phyloP scores from a whole-genome alignment of 2,797 vertebrate genomes.

The Lithobates sylvaticus region DNA sequence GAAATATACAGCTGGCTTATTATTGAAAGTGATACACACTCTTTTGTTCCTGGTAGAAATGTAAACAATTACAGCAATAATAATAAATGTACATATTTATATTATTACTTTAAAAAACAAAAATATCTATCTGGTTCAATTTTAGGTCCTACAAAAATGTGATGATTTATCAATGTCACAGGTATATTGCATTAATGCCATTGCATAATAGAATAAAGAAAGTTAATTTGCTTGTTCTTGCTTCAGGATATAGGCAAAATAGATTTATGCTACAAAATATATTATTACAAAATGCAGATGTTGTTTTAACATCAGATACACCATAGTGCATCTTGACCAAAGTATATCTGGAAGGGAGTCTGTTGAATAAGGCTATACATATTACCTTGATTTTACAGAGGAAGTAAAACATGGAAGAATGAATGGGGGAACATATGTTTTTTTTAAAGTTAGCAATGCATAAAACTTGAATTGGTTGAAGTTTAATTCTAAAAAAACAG shows the following conservation, averaged over 20 bases:
- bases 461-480: not conserved
- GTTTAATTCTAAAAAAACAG: not conserved
- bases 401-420: slow-evolving; percentile 74
- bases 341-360: not conserved
- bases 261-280: slow-evolving; percentile 43
- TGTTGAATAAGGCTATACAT: not conserved
- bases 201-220: slow-evolving; percentile 54
- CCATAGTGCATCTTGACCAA: not conserved
- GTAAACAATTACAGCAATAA: slow-evolving; percentile 13
- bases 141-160: slow-evolving; percentile 4
- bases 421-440: not conserved
- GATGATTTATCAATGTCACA: slow-evolving; percentile 59
- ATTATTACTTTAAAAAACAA: not conserved
- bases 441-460: not conserved
- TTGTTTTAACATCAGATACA: slow-evolving; percentile 10
- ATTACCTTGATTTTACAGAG: not conserved
- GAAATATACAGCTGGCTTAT: not conserved
- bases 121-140: slow-evolving; percentile 35
- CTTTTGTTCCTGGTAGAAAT: slow-evolving; percentile 2
- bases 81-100: slow-evolving; percentile 41
- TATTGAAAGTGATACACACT: slow-evolving; percentile 7
- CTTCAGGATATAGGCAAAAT: slow-evolving; percentile 48
- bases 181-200: slow-evolving; percentile 46
- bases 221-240: slow-evolving; percentile 56
- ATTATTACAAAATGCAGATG: slow-evolving; percentile 47